These are phyloP conservation scores for Python bivittatus DNA, from an alignment of 2,113 vertebrate genomes.

Conservation along the genomic window DNA sequence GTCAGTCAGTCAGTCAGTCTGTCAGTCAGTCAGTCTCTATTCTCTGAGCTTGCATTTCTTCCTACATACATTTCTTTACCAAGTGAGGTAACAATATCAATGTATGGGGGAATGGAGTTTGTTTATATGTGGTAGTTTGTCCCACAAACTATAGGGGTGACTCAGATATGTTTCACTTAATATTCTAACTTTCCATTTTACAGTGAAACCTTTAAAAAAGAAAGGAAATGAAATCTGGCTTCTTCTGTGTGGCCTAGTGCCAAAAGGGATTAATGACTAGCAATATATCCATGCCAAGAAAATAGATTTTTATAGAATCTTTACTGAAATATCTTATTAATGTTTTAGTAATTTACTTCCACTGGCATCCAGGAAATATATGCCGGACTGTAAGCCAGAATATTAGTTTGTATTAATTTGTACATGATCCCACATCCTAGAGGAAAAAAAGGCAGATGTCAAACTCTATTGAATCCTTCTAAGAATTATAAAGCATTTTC, in stretches of 20 bases:
- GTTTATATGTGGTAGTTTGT: too few relatives aligned
- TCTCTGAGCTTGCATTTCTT: too few relatives aligned
- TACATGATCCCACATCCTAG: constrained; percentile 11
- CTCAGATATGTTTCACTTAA: background rate
- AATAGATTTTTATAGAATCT: constrained; percentile 35
- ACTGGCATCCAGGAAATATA: constrained; percentile 42
- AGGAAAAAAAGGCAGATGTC: constrained; percentile 31
- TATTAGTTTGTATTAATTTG: constrained; percentile 54
- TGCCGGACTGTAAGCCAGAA: constrained; percentile 46
- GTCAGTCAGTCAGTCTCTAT: too few relatives aligned
- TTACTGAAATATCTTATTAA: constrained; percentile 56
- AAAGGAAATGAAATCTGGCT: background rate
- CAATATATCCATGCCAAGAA: constrained; percentile 42
- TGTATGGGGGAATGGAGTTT: too few relatives aligned
- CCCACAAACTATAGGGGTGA: background rate
- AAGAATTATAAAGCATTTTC: background rate
- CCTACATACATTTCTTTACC: too few relatives aligned
- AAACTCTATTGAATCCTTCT: constrained; percentile 17
- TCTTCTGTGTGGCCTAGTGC: constrained; percentile 16
- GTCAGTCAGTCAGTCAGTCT: too few relatives aligned
- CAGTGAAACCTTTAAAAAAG: constrained; percentile 14
- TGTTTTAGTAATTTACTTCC: constrained; percentile 44
- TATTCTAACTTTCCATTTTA: constrained; percentile 12
- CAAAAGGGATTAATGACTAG: background rate
- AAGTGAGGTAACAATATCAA: too few relatives aligned